Evolutionary conservation across 2,888 invertebrate genomes (phyloP), one percentile per base, ranked within the genome.

Genomic region (Drosophila eohydei): DNA sequence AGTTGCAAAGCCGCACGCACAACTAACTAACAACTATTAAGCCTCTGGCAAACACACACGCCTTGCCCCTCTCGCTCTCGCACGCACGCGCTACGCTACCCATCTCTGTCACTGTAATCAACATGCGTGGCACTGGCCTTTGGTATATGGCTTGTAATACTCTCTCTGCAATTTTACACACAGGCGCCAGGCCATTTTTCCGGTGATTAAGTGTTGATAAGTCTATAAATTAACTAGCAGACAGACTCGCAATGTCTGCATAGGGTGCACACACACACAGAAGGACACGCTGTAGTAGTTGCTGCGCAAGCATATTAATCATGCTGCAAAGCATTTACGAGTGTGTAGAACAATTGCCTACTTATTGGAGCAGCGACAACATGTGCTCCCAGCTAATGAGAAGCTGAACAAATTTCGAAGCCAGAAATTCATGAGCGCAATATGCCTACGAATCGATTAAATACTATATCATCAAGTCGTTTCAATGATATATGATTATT

Each of bases 121-220:
- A 84, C 86, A 89, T 84, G 85, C 85, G 83, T 82, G 70, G 83
- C 85, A 82, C 72, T 80, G 60, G 59, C 64, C 61, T 46, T 40
- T 51, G 63, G 44, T 48, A 48, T 14, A 16, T 48, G 28, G n/a
- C 46, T 40, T 52, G 51, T 72, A 77, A 64, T 69, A 71, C 74
- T 61, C 64, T 68, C 59, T 66, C 59, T 84, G 72, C 87, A 84
- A 72, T 79, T 83, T 79, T 71, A 84, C 74, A 74, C 78, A 74
- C 70, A 71, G 44, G 50, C 66, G 70, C 74, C 59, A 75, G 75
- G 73, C 81, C 81, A 84, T 90, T 88, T 90, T 85, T 83, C 81
- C 83, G 89, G 84, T 90, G 90, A 88, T 90, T 89, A 88, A 90
- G 88, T 90, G 88, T 81, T 81, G 83, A 87, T 90, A 88, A 82